Conservation (phyloP, 1,140 invertebrate genomes). For the Scaptomyza montana region DNA sequence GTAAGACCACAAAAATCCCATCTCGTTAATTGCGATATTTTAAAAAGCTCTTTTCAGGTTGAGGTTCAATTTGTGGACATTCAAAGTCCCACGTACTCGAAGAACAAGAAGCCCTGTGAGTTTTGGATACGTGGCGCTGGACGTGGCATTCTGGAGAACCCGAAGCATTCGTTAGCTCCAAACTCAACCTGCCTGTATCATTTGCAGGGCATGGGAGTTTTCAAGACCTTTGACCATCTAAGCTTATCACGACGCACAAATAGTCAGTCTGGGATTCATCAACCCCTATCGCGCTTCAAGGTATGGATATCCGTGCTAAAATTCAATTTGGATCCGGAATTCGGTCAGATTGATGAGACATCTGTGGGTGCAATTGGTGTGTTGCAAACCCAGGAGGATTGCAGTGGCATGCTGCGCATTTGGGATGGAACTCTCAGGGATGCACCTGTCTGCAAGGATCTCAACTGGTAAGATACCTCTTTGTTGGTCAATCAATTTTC, state of each 20-base stretch:
- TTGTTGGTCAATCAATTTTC: too few relatives aligned
- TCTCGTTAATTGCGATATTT: too few relatives aligned
- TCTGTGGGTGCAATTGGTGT: constrained; percentile 84
- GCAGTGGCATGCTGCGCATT: constrained; percentile 92
- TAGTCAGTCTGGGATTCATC: constrained; percentile 64
- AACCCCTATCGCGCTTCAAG: constrained; percentile 86
- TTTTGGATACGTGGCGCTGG: constrained; percentile 92
- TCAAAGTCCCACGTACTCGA: constrained; percentile 90
- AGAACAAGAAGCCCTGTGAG: constrained; percentile 92
- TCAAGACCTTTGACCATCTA: constrained; percentile 81
- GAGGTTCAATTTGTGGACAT: constrained; percentile 92
- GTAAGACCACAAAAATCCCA: constrained; percentile 84
- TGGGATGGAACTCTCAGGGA: constrained; percentile 93
- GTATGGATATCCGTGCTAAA: constrained; percentile 95
- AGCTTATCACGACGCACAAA: constrained; percentile 74
- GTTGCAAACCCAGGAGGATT: constrained; percentile 87
- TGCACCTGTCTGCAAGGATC: constrained; percentile 90
- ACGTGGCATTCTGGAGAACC: constrained; percentile 90
- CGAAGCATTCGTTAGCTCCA: constrained; percentile 91
- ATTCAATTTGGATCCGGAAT: constrained; percentile 87
- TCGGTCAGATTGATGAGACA: constrained; percentile 84
- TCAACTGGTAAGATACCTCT: constrained; percentile 87
- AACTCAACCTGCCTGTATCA: constrained; percentile 95
- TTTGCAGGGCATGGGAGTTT: constrained; percentile 85
- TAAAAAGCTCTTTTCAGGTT: constrained; percentile 66